phyloP scores from a whole-genome alignment of 1,140 invertebrate species.

The Thereuonema tuberculata region DNA sequence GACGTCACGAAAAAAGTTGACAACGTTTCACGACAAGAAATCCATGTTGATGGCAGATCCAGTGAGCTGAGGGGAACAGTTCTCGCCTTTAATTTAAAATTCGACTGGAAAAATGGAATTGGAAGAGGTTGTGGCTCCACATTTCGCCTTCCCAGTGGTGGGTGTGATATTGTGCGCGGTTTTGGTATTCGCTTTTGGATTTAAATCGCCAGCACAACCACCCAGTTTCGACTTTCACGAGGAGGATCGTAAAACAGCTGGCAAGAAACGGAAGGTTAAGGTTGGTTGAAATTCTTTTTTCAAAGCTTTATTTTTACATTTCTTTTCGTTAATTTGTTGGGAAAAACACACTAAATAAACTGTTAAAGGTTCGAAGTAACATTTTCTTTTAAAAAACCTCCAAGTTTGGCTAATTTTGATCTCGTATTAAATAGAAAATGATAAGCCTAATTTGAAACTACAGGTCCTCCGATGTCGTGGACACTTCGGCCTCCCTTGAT shows the following conservation, averaged over 20 bases:
- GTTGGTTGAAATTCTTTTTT: neutral
- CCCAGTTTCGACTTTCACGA: conserved; percentile 7
- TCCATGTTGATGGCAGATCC: no score
- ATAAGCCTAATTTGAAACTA: no score
- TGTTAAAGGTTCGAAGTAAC: no score
- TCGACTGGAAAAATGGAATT: conserved; percentile 6
- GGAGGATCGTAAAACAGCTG: neutral
- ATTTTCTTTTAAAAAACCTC: no score
- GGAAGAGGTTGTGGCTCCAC: conserved; percentile 1
- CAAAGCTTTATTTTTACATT: neutral
- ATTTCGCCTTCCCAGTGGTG: conserved; percentile 1
- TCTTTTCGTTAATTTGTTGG: no score
- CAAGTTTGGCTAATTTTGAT: no score
- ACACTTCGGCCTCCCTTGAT: no score
- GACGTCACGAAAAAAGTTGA: neutral
- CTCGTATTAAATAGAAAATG: no score
- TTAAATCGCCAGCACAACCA: conserved; percentile 11
- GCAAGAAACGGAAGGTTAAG: neutral
- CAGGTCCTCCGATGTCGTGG: no score
- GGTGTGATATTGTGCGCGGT: conserved; percentile 2
- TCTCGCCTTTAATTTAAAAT: no score
- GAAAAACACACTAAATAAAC: no score
- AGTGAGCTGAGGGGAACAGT: no score
- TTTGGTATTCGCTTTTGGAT: conserved; percentile 11
- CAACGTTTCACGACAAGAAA: neutral